Evolutionary conservation across 2,888 invertebrate species (phyloP), one percentile per base, ranked within the genome.

Genomic region (Tinea semifulvella): DNA sequence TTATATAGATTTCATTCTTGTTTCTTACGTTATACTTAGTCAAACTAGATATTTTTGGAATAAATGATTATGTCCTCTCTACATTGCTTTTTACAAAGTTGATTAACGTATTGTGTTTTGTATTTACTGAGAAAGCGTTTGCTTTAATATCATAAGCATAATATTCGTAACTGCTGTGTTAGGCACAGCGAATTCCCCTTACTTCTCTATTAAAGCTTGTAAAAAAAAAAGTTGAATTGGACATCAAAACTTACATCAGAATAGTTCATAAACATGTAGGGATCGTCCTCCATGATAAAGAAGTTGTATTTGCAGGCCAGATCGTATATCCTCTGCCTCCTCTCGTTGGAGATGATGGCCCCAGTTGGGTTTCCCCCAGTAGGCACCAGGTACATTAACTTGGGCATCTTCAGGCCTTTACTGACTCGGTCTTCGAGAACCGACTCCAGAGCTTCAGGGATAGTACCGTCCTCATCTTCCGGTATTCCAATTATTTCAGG

Each of bases 311-410:
- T 82, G 65, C 89, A 89, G 38, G 91, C 90, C 49, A 92, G 76
- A 52, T 85, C 77, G 59, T 93, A 92, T 35, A 93, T 87, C 65
- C 85, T 84, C 49, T 84, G 76, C 47, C 88, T 84, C 50, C 92
- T 80, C 11, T 86, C 83, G 36, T 84, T 70, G 0, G 89, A 79
- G 45, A 91, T 71, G 0, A 89, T 86, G 0, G 84, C 83, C 1
- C 92, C 92, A 0, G 88, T 88, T 1, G 92, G 92, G 60, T 93
- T 93, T 18, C 85, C 85, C 0, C 89, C 91, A 8, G 89, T 91
- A 0, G 92, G 90, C 50, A 90, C 90, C 6, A 88, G 60, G 67
- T 92, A 92, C 58, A 92, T 66, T 45, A 88, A 57, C 62, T 87
- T 88, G 0, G 91, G 91, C 85, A 90, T 88, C 58, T 76, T 83